A percentile compares a stretch with the other conserved stretches of the same genome.
These are phyloP conservation scores for Thalpophila matura DNA, from an alignment of 2,888 invertebrate genomes.

Conservation along the genomic window DNA sequence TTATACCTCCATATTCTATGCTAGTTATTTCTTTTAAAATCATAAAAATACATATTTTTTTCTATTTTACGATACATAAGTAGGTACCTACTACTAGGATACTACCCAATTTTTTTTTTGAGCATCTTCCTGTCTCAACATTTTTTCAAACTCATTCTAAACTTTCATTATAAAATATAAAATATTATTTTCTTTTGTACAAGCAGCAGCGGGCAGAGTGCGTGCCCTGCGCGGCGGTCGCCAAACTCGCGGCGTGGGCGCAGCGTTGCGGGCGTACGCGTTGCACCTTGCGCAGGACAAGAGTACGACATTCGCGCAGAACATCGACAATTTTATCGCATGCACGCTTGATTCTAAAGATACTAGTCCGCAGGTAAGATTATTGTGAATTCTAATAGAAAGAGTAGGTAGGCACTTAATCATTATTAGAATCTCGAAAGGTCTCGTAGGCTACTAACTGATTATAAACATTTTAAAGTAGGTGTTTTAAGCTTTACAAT, in stretches of 20 bases:
- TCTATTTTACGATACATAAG: too few relatives aligned
- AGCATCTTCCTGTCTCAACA: too few relatives aligned
- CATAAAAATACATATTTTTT: too few relatives aligned
- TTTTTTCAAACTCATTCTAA: too few relatives aligned
- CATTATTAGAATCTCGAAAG: not conserved
- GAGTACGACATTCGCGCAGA: slow-evolving; percentile 97
- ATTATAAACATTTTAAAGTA: not conserved
- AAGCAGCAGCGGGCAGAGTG: slow-evolving; percentile 94
- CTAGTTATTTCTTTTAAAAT: too few relatives aligned
- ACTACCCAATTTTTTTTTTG: too few relatives aligned
- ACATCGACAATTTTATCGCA: slow-evolving; percentile 97
- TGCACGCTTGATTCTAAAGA: slow-evolving; percentile 98
- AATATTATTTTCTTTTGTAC: slow-evolving; percentile 19
- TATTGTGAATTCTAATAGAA: too few relatives aligned
- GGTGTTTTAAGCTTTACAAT: not conserved
- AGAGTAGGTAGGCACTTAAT: too few relatives aligned
- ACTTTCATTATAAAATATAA: too few relatives aligned
- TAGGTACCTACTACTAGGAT: too few relatives aligned
- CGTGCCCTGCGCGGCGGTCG: slow-evolving; percentile 92
- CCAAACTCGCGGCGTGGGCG: slow-evolving; percentile 91
- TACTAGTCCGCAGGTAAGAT: slow-evolving; percentile 93
- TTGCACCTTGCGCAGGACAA: slow-evolving; percentile 95
- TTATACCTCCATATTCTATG: too few relatives aligned
- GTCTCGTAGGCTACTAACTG: not conserved
- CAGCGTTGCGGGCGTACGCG: slow-evolving; percentile 94